Conservation (phyloP, 1,140 invertebrate species). For the Campoletis sonorensis region DNA sequence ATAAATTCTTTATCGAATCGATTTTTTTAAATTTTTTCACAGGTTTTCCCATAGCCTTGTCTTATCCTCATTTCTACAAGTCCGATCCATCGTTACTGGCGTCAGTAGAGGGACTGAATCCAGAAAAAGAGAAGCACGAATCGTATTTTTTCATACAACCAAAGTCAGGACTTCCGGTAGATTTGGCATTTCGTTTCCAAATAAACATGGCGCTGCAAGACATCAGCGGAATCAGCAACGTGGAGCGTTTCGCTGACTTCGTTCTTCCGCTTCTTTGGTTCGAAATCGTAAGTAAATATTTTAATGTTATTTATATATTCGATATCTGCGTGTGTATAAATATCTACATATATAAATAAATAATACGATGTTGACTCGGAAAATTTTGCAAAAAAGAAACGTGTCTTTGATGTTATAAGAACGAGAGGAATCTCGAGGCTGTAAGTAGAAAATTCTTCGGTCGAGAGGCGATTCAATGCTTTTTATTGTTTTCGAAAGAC, state of each 20-base stretch:
- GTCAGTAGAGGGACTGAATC: conserved; percentile 84
- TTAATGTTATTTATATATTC: neutral
- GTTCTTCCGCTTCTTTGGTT: conserved; percentile 88
- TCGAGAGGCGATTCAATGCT: no score
- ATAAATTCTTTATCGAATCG: neutral
- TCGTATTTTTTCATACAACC: conserved; percentile 85
- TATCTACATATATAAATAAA: no score
- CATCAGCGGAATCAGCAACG: conserved; percentile 79
- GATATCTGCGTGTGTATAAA: neutral
- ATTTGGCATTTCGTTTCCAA: conserved; percentile 86
- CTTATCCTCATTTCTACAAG: conserved; percentile 92
- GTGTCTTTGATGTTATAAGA: no score
- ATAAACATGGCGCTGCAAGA: conserved; percentile 89
- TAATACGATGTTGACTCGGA: no score
- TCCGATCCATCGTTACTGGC: conserved; percentile 82
- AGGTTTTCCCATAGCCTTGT: conserved; percentile 89
- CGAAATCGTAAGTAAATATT: conserved; percentile 86
- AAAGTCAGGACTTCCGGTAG: conserved; percentile 85
- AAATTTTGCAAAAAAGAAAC: no score
- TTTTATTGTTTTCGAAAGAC: no score
- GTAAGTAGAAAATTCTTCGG: no score
- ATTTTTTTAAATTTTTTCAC: conserved; percentile 45
- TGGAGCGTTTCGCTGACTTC: conserved; percentile 81
- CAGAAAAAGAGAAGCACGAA: conserved; percentile 82
- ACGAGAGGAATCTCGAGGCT: no score